Evolutionary conservation across 92 coral and sea anemone genomes (phyloP).

Genomic region (Epizoanthus fatuus): DNA sequence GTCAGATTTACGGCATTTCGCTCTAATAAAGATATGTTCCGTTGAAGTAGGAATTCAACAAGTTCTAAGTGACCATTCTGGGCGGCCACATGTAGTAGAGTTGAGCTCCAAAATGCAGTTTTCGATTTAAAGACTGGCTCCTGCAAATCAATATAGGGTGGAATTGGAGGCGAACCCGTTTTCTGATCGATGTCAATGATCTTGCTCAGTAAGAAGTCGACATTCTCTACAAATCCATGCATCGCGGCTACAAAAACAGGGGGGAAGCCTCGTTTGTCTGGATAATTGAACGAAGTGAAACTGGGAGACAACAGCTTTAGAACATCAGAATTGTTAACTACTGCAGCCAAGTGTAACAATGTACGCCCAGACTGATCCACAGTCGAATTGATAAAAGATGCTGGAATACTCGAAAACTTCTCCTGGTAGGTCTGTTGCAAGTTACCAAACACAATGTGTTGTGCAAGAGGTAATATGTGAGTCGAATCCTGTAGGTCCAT

Average conservation of each 20-base stretch:
- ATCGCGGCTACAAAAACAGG: slow-evolving; percentile 77
- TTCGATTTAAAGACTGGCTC: slow-evolving; percentile 56
- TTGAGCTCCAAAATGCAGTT: slow-evolving; percentile 68
- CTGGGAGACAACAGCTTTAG: slow-evolving; percentile 50
- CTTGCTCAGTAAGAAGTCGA: slow-evolving; percentile 42
- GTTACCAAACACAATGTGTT: slow-evolving; percentile 62
- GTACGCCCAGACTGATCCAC: slow-evolving; percentile 49
- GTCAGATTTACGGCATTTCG: slow-evolving; percentile 49
- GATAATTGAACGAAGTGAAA: slow-evolving; percentile 55
- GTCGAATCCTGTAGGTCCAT: not conserved
- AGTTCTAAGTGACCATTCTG: slow-evolving; percentile 61
- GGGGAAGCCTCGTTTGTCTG: slow-evolving; percentile 71
- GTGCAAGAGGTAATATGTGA: slow-evolving; percentile 67
- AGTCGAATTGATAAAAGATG: slow-evolving; percentile 37
- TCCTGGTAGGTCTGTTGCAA: not conserved
- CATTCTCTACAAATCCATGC: slow-evolving; percentile 57
- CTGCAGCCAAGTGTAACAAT: slow-evolving; percentile 75
- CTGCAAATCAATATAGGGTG: not conserved
- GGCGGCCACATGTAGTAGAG: slow-evolving; percentile 75
- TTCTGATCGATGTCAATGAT: slow-evolving; percentile 55
- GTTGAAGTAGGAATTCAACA: slow-evolving; percentile 47
- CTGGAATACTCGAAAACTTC: slow-evolving; percentile 38
- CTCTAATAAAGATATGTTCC: slow-evolving; percentile 31
- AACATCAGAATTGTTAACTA: slow-evolving; percentile 12
- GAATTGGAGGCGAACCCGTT: slow-evolving; percentile 29